Evolutionary conservation across 2,888 invertebrate genomes (phyloP).

Genomic region (Elaeidobius kamerunicus): DNA sequence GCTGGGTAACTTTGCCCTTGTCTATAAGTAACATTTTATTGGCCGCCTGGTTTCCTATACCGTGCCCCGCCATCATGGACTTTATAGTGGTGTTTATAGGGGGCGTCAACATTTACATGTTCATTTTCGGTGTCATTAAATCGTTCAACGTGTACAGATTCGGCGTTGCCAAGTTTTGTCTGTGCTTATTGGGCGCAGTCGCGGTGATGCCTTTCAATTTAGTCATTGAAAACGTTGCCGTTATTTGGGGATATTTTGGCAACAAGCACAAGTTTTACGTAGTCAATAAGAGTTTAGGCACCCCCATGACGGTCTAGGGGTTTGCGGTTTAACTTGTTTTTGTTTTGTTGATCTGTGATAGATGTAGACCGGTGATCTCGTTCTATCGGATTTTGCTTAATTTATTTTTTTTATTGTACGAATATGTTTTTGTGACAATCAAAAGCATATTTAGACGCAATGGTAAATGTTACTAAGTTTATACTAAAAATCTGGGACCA

Average conservation of each 20-base stretch:
- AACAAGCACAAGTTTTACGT: conserved; percentile 97
- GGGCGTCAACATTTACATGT: conserved; percentile 96
- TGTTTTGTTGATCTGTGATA: conserved; percentile 29
- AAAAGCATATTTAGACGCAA: neutral
- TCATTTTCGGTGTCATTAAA: conserved; percentile 95
- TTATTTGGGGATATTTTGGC: conserved; percentile 90
- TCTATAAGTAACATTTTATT: conserved; percentile 46
- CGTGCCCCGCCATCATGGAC: conserved; percentile 79
- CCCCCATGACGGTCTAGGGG: conserved; percentile 61
- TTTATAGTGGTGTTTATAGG: conserved; percentile 87
- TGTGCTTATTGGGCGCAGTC: conserved; percentile 82
- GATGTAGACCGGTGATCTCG: conserved; percentile 26
- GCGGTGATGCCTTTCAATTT: conserved; percentile 92
- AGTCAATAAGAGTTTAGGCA: conserved; percentile 85
- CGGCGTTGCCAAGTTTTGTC: conserved; percentile 72
- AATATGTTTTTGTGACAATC: no score
- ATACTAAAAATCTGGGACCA: neutral
- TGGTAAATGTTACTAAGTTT: neutral
- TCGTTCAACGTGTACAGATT: conserved; percentile 89
- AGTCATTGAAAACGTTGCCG: conserved; percentile 91
- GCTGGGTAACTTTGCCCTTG: conserved; percentile 88
- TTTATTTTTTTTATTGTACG: neutral
- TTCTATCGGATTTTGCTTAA: conserved; percentile 5
- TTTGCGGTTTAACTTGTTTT: conserved; percentile 8
- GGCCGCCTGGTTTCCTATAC: conserved; percentile 79